Conservation (phyloP, 2,113 vertebrate genomes). For the Danio rerio region DNA sequence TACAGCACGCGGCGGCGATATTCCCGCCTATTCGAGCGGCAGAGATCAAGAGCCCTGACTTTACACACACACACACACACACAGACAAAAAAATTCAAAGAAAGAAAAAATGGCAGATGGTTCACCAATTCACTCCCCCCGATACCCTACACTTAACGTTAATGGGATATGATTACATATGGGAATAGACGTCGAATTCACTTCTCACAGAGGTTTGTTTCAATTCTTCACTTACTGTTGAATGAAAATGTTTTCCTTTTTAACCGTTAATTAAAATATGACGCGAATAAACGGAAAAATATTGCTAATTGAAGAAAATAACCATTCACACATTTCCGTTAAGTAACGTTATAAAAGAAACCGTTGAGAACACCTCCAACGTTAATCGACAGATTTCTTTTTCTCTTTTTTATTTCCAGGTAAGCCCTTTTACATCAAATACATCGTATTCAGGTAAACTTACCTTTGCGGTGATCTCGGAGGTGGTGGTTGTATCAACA, state of each 20-base stretch:
- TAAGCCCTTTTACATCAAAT: neutral
- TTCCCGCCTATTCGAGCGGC: constrained; percentile 59
- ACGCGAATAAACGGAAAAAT: neutral
- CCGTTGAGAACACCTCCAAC: neutral
- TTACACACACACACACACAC: neutral
- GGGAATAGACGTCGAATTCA: neutral
- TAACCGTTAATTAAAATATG: neutral
- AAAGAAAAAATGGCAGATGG: neutral
- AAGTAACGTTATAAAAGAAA: neutral
- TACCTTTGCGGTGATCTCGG: constrained; percentile 82
- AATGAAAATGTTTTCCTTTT: neutral
- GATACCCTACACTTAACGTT: neutral
- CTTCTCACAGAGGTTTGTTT: neutral
- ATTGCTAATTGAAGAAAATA: fast-evolving
- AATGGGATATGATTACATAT: neutral
- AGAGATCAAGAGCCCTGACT: constrained; percentile 28
- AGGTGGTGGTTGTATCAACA: constrained; percentile 75
- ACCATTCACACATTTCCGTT: neutral
- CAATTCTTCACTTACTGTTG: neutral
- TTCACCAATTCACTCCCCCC: neutral
- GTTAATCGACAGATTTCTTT: neutral
- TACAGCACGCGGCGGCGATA: constrained; percentile 20
- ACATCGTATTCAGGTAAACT: constrained; percentile 42
- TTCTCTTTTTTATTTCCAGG: neutral
- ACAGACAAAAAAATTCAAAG: neutral